phyloP scores from a whole-genome alignment of 2,888 invertebrate species.

The Mesodorylaimus sp. region DNA sequence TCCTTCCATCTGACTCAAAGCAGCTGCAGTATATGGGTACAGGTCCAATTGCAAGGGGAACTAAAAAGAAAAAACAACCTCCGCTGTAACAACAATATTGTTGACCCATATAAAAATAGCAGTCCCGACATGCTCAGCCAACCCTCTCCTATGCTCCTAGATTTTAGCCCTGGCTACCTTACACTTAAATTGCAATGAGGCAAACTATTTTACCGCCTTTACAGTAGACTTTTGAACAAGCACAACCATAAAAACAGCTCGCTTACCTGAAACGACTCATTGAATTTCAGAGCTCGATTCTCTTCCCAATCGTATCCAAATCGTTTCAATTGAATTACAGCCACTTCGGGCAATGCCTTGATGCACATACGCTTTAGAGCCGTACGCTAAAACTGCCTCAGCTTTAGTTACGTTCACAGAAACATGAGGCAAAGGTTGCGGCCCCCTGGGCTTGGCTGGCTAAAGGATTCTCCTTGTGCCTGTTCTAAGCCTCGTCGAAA shows the following conservation, averaged over 20 bases:
- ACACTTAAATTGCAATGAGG: not conserved
- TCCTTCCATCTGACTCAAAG: conserved; percentile 24
- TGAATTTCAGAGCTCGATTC: conserved; percentile 38
- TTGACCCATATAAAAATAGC: no score
- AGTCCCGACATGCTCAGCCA: conserved; percentile 6
- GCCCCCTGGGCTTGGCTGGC: no score
- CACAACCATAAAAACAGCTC: conserved; percentile 1
- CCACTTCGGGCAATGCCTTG: conserved; percentile 36
- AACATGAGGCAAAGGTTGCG: no score
- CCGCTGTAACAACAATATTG: no score
- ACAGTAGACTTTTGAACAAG: conserved; percentile 1
- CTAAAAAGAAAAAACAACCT: conserved; percentile 22
- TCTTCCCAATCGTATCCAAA: conserved; percentile 41
- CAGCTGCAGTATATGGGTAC: conserved; percentile 38
- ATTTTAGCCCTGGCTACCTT: not conserved
- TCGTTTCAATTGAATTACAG: conserved; percentile 39
- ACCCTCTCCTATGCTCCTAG: not conserved
- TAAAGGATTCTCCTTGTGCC: no score
- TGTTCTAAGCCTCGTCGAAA: no score
- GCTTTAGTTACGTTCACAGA: no score
- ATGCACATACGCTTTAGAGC: conserved; percentile 38
- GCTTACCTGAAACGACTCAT: conserved; percentile 36
- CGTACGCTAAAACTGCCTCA: conserved; percentile 31
- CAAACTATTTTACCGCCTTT: not conserved
- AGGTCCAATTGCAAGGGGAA: conserved; percentile 39